Conservation (phyloP, 2,113 vertebrate genomes). For the Corvus moneduloides region DNA sequence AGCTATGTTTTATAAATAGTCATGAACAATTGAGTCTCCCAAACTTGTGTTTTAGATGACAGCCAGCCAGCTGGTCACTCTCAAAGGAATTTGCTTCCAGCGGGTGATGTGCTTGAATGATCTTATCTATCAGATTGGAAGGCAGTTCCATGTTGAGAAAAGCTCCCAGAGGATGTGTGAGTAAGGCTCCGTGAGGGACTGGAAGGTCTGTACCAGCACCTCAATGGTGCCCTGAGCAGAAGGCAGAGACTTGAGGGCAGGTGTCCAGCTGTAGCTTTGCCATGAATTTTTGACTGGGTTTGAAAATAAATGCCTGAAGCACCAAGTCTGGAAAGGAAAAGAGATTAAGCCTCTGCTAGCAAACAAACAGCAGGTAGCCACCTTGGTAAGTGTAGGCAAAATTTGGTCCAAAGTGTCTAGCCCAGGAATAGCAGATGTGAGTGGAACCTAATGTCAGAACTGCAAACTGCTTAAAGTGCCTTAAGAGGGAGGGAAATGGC, state of each 20-base stretch:
- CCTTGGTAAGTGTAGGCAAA: background rate
- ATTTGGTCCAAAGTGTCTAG: background rate
- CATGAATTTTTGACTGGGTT: background rate
- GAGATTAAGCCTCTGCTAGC: background rate
- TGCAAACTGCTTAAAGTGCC: background rate
- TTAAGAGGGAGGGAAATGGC: background rate
- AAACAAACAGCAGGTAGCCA: background rate
- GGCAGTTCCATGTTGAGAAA: background rate
- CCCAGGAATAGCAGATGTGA: background rate
- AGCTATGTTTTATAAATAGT: background rate
- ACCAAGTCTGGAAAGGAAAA: background rate
- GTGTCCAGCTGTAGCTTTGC: background rate
- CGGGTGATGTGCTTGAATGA: background rate
- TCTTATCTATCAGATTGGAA: background rate
- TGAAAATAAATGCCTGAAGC: background rate
- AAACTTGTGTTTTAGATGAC: background rate
- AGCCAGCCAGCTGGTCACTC: background rate
- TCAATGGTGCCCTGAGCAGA: background rate
- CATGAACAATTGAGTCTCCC: background rate
- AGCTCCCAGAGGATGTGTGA: background rate
- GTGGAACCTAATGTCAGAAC: background rate
- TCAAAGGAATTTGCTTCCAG: background rate
- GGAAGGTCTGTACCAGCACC: background rate
- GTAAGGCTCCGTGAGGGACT: background rate
- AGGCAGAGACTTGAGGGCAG: background rate